Base-by-base conservation (phyloP, 2,113 vertebrate genomes). In the Boleophthalmus pectinirostris region DNA sequence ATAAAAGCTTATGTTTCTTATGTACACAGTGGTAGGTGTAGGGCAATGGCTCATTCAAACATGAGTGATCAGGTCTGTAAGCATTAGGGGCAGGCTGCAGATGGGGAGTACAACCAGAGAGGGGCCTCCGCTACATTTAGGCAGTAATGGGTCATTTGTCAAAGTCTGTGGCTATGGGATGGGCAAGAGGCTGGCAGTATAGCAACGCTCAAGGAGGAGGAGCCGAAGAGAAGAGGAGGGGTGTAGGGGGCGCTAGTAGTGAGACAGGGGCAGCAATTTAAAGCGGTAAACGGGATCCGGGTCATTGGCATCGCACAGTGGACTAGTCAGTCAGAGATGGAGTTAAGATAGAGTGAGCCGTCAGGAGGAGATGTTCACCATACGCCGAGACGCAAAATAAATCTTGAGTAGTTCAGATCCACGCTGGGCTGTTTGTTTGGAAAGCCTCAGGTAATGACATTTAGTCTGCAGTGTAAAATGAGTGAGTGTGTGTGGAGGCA, bases 301-400 rank as follows among this genome's bases (percentile, higher is more conserved):
- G 90, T 94, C 90, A 92, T 23, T 79, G 87, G 81, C 75, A 87
- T 86, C 70, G 68, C 88, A 93, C 91, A 94, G 90, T 87, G 85
- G 79, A 79, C 85, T 84, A 92, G 92, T 93, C 90, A 89, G 82
- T 89, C 71, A 75, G 73, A 77, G 76, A 75, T 68, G 69, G 75
- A 82, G 80, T 73, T 71, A 70, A 29, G 74, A 72, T 43, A 1
- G 61, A 66, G 49, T 46, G 56, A 29, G 60, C 49, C 65, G 21
- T 21, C 51, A 56, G 49, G 69, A 66, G 35, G 45, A 47, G 64
- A 47, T 58, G 66, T 23, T 45, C 70, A 56, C 56, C 64, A 68
- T 29, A 25, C 67, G 20, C 45, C 66, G 45, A 45, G 70, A 45
- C 69, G 63, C 68, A 47, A 69, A 58, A 82, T 69, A 58, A 74